Percentiles rank a stretch among this genome's conserved stretches.
Evolutionary conservation across 2,888 invertebrate species (phyloP).

Genomic region (Bombyx huttoni): DNA sequence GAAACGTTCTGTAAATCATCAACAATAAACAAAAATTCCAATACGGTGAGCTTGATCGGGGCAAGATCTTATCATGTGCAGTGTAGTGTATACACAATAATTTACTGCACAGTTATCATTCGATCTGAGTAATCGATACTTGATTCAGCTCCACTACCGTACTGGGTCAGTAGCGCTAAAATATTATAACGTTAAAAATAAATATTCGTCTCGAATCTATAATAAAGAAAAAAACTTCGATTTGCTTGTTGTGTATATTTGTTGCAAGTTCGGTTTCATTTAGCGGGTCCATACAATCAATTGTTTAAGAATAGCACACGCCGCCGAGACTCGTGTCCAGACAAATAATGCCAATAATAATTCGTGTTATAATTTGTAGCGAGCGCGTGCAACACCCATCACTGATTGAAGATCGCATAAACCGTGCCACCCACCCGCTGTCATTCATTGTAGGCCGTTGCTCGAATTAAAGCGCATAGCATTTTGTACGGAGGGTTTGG

Average conservation of each 20-base stretch:
- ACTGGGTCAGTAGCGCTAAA: slow-evolving; percentile 26
- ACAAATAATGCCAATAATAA: slow-evolving; percentile 55
- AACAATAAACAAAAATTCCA: slow-evolving; percentile 36
- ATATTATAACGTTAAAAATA: slow-evolving; percentile 18
- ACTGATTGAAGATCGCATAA: slow-evolving; percentile 55
- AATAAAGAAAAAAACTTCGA: too few relatives aligned
- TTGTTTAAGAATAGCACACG: slow-evolving; percentile 7
- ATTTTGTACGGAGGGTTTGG: not conserved
- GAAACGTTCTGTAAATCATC: slow-evolving; percentile 45
- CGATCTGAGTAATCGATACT: slow-evolving; percentile 63
- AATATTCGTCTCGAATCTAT: not conserved
- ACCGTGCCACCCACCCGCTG: slow-evolving; percentile 51
- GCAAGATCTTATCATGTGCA: slow-evolving; percentile 40
- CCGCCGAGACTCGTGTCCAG: slow-evolving; percentile 17
- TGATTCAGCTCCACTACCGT: slow-evolving; percentile 24
- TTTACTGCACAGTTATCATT: slow-evolving; percentile 52
- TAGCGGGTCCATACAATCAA: slow-evolving; percentile 26
- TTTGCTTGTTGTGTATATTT: too few relatives aligned
- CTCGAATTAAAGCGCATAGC: slow-evolving; percentile 1
- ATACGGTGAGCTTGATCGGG: slow-evolving; percentile 26
- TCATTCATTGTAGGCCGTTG: slow-evolving; percentile 35
- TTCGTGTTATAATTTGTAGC: slow-evolving; percentile 33
- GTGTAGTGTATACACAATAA: slow-evolving; percentile 14
- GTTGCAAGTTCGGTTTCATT: not conserved
- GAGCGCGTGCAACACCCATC: slow-evolving; percentile 56